Base-by-base conservation (phyloP, 2,888 invertebrate species). In the Cantharis lateralis region DNA sequence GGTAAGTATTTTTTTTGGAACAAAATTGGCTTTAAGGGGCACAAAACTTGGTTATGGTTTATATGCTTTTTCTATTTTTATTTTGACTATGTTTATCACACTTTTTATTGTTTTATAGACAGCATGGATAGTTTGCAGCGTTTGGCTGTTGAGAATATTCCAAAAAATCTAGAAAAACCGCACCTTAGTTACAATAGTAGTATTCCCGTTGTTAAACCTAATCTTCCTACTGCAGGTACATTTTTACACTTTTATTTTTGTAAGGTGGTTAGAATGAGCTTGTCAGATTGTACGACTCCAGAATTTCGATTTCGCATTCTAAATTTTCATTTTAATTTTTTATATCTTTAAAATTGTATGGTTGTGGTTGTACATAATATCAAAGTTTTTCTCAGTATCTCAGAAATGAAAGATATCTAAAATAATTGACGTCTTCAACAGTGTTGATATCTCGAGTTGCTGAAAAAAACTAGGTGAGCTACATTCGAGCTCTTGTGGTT, bases 1-100 rank as follows among this genome's bases (percentile, higher is more conserved):
- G 96, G 98, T 98, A 92, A 89, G 20, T 48, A 28, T 68, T 15
- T 68, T n/a, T 28, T 28, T 7, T 15, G 7, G 13, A 11, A 4
- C 11, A 63, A 9, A n/a, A 11, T n/a, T 48, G n/a, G 13, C 13
- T 32, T 28, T n/a, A 32, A 32, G 32, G 32, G 32, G 48, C 48
- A 48, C 48, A 1, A 7, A 48, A 48, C 48, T 4, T 68, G 15
- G 26, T 26, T 68, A 24, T n/a, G n/a, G 15, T 20, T 18, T 26
- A 26, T 15, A 75, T 73, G 28, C 68, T 61, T 26, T 15, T 10
- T 62, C 18, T 66, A 11, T 70, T 61, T 32, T 62, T 66, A 68
- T 48, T 68, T 70, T 78, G 69, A 66, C n/a, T 11, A 63, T 66
- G 24, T 20, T 77, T 77, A 32, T 77, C 76, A 76, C 75, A 72